Evolutionary conservation across 2,113 vertebrate species (phyloP), one percentile per base, ranked within the genome.

Genomic region (Turdus rufiventris): DNA sequence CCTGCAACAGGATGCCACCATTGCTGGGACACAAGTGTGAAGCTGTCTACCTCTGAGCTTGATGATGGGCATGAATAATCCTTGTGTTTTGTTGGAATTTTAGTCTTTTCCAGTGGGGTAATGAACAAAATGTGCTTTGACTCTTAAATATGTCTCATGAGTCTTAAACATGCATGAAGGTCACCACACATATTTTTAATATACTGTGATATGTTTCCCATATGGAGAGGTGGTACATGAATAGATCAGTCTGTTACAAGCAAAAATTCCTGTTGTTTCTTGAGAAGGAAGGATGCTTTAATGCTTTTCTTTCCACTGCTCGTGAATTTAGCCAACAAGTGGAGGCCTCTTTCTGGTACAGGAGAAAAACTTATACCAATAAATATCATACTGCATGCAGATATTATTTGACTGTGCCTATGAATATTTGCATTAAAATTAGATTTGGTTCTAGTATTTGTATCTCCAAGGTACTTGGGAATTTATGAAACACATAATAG

Each of bases 351-450:
- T 67, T 71, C 83, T 34, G 14, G 23, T 80, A 48, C 28, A 89
- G 60, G 16, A n/a, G 58, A 75, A 71, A 83, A 89, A 51, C 9
- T 9, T 11, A 18, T 10, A 24, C 31, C 77, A 93, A 88, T 73
- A 80, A 91, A 80, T 93, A 65, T 45, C 43, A 24, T 63, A 21
- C 33, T 72, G 38, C 47, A 50, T 57, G 33, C 48, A 67, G 85
- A 33, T 75, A 85, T 85, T 88, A 62, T 90, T 96, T 82, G 36
- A 79, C 23, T 82, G 42, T 65, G 23, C 18, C 56, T 74, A 86
- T 71, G 67, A 80, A 88, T 83, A 82, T 93, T 93, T 94, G 50
- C 51, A 85, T 73, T 79, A 67, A 92, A 86, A 94, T 88, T 88
- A 82, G 71, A 40, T 92, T 84, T 74, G 21, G 10, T 80, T 84